A percentile compares a stretch with the other conserved stretches of the same genome.
phyloP scores from a whole-genome alignment of 2,888 invertebrate species.

The Sarcophaga rosellei region DNA sequence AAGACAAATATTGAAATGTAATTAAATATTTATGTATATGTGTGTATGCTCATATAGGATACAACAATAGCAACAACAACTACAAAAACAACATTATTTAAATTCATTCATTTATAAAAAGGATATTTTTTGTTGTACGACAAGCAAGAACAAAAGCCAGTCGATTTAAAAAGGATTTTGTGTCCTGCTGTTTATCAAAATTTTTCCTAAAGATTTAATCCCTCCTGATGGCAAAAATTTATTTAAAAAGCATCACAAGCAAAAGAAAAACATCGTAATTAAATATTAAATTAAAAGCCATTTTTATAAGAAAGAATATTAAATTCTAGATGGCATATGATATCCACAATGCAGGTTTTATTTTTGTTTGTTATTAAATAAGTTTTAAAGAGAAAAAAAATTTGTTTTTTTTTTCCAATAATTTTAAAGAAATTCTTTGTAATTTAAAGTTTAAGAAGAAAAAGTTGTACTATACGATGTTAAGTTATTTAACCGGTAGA shows the following conservation, averaged over 20 bases:
- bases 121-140: neutral
- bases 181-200: neutral
- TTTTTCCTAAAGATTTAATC: neutral
- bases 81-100: neutral
- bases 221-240: neutral
- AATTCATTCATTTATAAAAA: neutral
- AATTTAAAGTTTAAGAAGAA: too few relatives aligned
- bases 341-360: too few relatives aligned
- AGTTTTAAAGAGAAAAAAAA: too few relatives aligned
- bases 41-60: neutral
- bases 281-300: neutral
- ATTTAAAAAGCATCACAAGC: neutral
- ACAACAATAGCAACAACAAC: neutral
- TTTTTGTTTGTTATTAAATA: neutral
- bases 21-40: constrained; percentile 29
- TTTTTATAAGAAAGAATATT: neutral
- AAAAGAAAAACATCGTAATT: neutral
- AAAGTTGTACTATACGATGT: too few relatives aligned
- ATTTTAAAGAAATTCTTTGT: too few relatives aligned
- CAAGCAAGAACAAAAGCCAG: neutral
- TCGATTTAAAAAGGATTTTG: neutral
- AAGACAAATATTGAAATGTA: constrained; percentile 24
- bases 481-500: too few relatives aligned
- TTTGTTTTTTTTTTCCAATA: too few relatives aligned
- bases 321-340: neutral